Evolutionary conservation across 2,797 vertebrate species (phyloP), one percentile per base, ranked within the genome.

Genomic region (Lepus townsendii): DNA sequence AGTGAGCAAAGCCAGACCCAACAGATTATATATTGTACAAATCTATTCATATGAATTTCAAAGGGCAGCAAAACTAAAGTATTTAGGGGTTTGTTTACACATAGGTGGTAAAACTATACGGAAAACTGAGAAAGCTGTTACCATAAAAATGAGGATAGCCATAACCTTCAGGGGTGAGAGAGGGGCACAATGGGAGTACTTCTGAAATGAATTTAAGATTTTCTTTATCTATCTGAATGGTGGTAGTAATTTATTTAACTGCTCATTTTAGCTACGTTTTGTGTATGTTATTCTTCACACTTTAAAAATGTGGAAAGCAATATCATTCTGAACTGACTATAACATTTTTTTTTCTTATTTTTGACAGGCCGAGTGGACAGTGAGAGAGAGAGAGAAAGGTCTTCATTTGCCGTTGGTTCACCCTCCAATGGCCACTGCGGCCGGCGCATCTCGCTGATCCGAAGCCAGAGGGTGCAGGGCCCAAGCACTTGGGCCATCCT

Each of bases 241-340:
- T 83, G 0, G 42, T 47, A 87, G 72, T 52, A 91, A 79, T 50
- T 54, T 68, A 72, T 69, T 75, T 4, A 79, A 26, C 17, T 42
- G 65, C 82, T 92, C 32, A 65, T 57, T 91, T 87, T 12, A 68
- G 42, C 54, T 86, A 68, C 11, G 57, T 50, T 73, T 83, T 78
- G 88, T 60, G 42, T 50, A 2, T 52, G 9, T 57, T 90, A 52
- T 63, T 68, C 73, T 50, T 92, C 52, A 83, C 24, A 72, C 79
- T 95, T 71, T 52, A 76, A 90, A 57, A 95, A 78, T 60, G 20
- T n/a, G 77, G 65, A 82, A 79, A 80, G 50, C n/a, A 87, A 94
- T 79, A 80, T 79, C 78, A 83, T 7, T 86, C 60, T 90, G 16
- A 87, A 92, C 5, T 73, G 32, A 80, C 30, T 84, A 38, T 5